Evolutionary conservation across 1,140 invertebrate genomes (phyloP).

Genomic region (Atta texana): DNA sequence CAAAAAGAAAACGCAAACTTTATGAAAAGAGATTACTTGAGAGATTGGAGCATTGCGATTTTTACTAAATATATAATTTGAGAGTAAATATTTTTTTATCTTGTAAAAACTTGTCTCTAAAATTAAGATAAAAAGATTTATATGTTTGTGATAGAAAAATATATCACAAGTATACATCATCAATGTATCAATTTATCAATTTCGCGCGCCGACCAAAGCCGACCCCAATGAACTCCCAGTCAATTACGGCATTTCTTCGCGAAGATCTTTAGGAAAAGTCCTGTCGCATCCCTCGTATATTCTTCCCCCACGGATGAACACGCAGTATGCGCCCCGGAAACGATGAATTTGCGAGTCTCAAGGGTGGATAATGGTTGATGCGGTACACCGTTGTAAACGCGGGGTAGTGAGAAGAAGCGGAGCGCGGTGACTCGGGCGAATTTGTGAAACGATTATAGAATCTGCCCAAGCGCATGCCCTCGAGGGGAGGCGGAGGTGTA

Average conservation of each 20-base stretch:
- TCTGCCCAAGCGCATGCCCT: conserved; percentile 46
- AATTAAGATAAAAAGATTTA: background rate
- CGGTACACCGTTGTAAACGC: conserved; percentile 58
- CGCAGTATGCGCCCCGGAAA: conserved; percentile 31
- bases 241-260: conserved; percentile 74
- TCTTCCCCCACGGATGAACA: conserved; percentile 28
- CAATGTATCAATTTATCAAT: conserved; percentile 22
- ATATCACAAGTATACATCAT: background rate
- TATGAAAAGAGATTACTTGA: background rate
- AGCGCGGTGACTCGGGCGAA: conserved; percentile 68
- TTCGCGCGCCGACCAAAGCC: conserved; percentile 62
- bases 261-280: conserved; percentile 30
- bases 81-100: background rate
- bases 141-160: background rate
- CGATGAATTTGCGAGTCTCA: conserved; percentile 68
- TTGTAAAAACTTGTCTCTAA: background rate
- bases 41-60: background rate
- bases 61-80: background rate
- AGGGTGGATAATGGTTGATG: conserved; percentile 40
- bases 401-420: background rate
- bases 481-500: background rate
- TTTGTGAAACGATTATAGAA: conserved; percentile 74
- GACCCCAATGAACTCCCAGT: conserved; percentile 76
- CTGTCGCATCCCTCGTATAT: conserved; percentile 15
- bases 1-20: background rate